Conservation (phyloP, 37 sponge, comb jelly and placozoan genomes). For the Beroe ovata region DNA sequence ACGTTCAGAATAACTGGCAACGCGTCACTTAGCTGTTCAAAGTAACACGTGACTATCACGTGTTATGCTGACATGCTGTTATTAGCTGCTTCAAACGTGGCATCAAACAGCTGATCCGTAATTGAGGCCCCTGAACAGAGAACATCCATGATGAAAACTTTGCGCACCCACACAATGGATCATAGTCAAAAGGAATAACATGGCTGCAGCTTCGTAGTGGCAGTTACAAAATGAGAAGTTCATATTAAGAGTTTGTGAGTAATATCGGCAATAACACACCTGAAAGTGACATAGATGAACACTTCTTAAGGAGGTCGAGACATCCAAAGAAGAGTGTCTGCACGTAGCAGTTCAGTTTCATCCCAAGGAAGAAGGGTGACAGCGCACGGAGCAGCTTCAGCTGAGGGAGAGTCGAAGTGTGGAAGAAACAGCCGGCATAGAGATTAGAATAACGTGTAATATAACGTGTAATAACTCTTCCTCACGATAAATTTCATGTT, state of each 20-base stretch:
- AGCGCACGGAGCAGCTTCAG: not conserved
- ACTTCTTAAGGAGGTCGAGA: constrained; percentile 15
- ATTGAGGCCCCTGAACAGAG: not conserved
- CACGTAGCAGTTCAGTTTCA: not conserved
- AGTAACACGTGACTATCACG: too few species aligned
- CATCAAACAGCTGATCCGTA: not conserved
- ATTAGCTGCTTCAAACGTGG: not conserved
- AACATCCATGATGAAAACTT: too few species aligned
- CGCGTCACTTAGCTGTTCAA: too few species aligned
- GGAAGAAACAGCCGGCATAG: too few species aligned
- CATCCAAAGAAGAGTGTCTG: not conserved
- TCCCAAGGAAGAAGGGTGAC: not conserved
- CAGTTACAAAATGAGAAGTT: too few species aligned
- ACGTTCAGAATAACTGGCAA: too few species aligned
- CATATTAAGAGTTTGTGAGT: too few species aligned
- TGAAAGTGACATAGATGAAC: not conserved
- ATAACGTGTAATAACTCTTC: not conserved
- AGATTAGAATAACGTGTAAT: not conserved
- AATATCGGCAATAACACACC: too few species aligned
- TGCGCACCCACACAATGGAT: too few species aligned
- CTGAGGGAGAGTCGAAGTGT: not conserved
- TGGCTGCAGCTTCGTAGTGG: too few species aligned
- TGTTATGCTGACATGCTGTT: not conserved
- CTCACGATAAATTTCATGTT: not conserved
- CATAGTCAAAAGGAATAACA: too few species aligned